Percentiles rank a stretch among this genome's conserved stretches.
These are phyloP conservation scores for Scotopteryx bipunctaria DNA, from an alignment of 2,888 invertebrate genomes.

Conservation along the genomic window DNA sequence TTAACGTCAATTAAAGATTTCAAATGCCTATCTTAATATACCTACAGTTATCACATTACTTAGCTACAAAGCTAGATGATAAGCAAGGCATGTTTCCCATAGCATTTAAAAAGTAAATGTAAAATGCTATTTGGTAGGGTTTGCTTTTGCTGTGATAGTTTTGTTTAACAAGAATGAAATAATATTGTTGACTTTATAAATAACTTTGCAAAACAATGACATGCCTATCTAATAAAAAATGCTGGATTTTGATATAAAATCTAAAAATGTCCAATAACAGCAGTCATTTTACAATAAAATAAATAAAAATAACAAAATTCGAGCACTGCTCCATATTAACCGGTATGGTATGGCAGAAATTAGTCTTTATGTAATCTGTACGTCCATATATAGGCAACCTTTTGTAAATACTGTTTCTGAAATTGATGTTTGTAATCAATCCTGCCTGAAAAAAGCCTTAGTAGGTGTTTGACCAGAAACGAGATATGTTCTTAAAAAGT, in stretches of 20 bases:
- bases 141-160: background rate
- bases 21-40: background rate
- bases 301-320: background rate
- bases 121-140: background rate
- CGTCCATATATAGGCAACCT: background rate
- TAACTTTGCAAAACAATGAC: background rate
- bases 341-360: background rate
- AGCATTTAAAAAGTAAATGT: background rate
- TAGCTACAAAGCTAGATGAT: background rate
- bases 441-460: slow-evolving; percentile 7
- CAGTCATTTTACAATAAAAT: background rate
- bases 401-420: background rate
- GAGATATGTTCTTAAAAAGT: too few species aligned
- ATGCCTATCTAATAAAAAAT: too few species aligned
- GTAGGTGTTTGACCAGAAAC: too few species aligned
- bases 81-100: background rate
- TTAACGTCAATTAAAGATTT: slow-evolving; percentile 11
- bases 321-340: too few species aligned
- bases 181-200: too few species aligned
- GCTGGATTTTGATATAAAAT: too few species aligned
- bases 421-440: slow-evolving; percentile 11
- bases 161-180: background rate
- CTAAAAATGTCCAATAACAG: too few species aligned
- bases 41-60: background rate
- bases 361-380: background rate